Evolutionary conservation across 1,140 invertebrate genomes (phyloP), one percentile per base, ranked within the genome.

Genomic region (Acyrthosiphon pisum): DNA sequence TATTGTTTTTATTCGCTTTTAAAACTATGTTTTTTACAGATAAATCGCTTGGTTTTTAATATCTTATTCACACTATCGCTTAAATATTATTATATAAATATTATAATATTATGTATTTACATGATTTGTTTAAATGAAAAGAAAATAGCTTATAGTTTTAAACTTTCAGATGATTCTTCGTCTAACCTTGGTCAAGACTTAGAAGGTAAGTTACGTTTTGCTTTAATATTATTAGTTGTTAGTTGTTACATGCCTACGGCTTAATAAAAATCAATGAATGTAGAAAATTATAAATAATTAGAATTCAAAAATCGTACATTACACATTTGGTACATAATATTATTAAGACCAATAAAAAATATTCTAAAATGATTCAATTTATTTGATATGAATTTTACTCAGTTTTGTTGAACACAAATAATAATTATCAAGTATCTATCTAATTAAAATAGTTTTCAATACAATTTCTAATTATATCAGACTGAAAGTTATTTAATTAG

Each of bases 101-200:
- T 50, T 50, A 53, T 23, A 83, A 53, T 23, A 83, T 83, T 86
- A 46, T 35, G 30, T 60, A 68, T 88, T 48, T 50, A 35, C 22
- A 88, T 90, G 8, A 90, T 68, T 90, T 90, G 37, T 90, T 68
- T 26, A 90, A 68, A 68, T 90, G 53, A 92, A 81, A 92, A 81
- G 76, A 92, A 76, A 90, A 81, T 90, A 90, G 93, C 88, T 50
- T 83, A 90, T 93, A 90, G 93, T 93, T 93, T 93, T 90, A 87
- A 88, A 90, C 14, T 81, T 86, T 93, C 86, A 89, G 88, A 93
- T 93, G 93, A 93, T 83, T 30, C 53, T 35, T 53, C 91, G 68
- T 56, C 81, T 68, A 93, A 91, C 83, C 87, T 84, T 68, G 81
- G 90, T 53, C 89, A 92, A 93, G 83, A 88, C 48, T 88, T 87